Evolutionary conservation across 2,888 invertebrate genomes (phyloP), one percentile per base, ranked within the genome.

Genomic region (Ochropleura leucogaster): DNA sequence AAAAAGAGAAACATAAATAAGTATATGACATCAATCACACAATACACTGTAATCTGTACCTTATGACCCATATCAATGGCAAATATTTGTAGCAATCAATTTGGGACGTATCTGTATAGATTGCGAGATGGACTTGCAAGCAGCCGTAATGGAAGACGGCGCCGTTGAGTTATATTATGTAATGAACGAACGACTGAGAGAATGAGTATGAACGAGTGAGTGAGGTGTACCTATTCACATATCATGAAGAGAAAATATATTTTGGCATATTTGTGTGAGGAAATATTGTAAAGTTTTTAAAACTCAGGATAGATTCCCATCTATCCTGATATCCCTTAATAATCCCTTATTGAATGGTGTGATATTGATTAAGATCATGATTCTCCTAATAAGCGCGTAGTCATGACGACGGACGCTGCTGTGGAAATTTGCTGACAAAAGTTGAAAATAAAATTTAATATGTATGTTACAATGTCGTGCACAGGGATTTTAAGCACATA

Each of bases 31-130:
- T 47, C 20, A 47, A 74, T 53, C 18, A 42, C 7, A 42, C 40
- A 55, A 49, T 10, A 16, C 42, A 47, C 44, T n/a, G 5, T 42
- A 53, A 72, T 53, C n/a, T 55, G 30, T 47, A 44, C 49, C 44
- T 7, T 30, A 44, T n/a, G 40, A 51, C 20, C 18, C 57, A 77
- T 78, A 68, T 59, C 49, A 49, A n/a, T 46, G 12, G 20, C 46
- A 59, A 74, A 68, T 59, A 20, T 65, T 47, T 64, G 68, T 74
- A 20, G 67, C 53, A 64, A 79, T 80, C 67, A 68, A 68, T 79
- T 79, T 74, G 57, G 18, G 18, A 51, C 30, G 46, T 80, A 80
- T 80, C 81, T 75, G 63, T 63, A 55, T 49, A 64, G 57, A 59
- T 80, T 80, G 59, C 18, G 67, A 59, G 68, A 64, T 53, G 49